phyloP scores from a whole-genome alignment of 2,888 invertebrate species.

The Sisyra nigra region DNA sequence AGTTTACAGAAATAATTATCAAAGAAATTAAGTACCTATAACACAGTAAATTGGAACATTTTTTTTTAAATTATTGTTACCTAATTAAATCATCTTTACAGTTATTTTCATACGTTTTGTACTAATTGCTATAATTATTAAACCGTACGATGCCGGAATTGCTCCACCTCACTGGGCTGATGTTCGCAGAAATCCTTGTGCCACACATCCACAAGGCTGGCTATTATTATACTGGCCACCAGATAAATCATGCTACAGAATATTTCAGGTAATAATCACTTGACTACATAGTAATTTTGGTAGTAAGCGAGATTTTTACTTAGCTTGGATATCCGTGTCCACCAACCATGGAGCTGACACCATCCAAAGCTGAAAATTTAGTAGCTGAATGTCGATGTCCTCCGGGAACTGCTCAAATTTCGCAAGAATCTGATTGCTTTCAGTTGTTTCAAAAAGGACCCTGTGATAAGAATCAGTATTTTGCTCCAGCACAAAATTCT shows the following conservation, averaged over 20 bases:
- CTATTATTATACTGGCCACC: conserved; percentile 72
- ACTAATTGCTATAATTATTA: neutral
- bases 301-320: conserved; percentile 4
- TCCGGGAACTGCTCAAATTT: conserved; percentile 58
- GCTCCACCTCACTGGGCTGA: conserved; percentile 79
- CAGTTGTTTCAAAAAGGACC: conserved; percentile 59
- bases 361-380: conserved; percentile 35
- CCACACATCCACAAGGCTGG: conserved; percentile 66
- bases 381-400: conserved; percentile 71
- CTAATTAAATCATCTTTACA: neutral
- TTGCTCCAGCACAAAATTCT: conserved; percentile 45
- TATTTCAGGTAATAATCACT: conserved; percentile 45
- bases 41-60: neutral
- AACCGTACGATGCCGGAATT: conserved; percentile 36
- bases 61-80: neutral
- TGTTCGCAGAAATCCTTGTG: conserved; percentile 66
- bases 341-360: conserved; percentile 68
- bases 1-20: no score
- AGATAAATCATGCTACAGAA: conserved; percentile 73
- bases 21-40: no score
- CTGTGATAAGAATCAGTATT: conserved; percentile 55
- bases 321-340: conserved; percentile 64
- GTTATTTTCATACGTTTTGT: neutral
- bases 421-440: conserved; percentile 52
- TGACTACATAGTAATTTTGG: neutral